These are phyloP conservation scores for Idaea straminata DNA, from an alignment of 2,888 invertebrate species.

Conservation along the genomic window DNA sequence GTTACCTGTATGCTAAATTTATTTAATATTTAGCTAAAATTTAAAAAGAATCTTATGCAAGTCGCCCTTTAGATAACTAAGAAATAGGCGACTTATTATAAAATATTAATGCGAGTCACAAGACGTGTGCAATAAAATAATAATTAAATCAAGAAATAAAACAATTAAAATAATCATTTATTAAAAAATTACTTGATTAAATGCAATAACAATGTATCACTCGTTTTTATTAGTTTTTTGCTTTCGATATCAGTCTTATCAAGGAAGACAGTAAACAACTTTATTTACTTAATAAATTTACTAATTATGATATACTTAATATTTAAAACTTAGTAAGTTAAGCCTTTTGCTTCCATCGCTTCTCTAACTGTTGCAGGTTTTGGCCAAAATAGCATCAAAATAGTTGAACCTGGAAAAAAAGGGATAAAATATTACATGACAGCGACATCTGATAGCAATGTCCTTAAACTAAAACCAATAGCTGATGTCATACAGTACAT, in stretches of 20 bases:
- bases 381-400: constrained; percentile 68
- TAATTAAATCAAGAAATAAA: not conserved
- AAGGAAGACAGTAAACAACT: constrained; percentile 11
- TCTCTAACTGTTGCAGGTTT: constrained; percentile 58
- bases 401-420: constrained; percentile 54
- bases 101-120: not conserved
- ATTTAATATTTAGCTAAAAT: not conserved
- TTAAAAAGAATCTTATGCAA: not conserved
- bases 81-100: not conserved
- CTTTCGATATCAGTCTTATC: constrained; percentile 23
- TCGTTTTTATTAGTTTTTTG: constrained; percentile 13
- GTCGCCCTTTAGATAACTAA: not conserved
- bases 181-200: not conserved
- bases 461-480: not conserved
- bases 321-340: constrained; percentile 46
- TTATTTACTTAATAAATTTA: not conserved
- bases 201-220: constrained; percentile 20
- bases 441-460: not conserved
- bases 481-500: not conserved
- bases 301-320: not conserved
- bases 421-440: constrained; percentile 3
- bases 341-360: constrained; percentile 60
- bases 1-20: too few species aligned
- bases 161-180: constrained; percentile 1
- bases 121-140: not conserved